Evolutionary conservation across 2,113 vertebrate species (phyloP), one percentile per base, ranked within the genome.

Genomic region (Athene cunicularia): DNA sequence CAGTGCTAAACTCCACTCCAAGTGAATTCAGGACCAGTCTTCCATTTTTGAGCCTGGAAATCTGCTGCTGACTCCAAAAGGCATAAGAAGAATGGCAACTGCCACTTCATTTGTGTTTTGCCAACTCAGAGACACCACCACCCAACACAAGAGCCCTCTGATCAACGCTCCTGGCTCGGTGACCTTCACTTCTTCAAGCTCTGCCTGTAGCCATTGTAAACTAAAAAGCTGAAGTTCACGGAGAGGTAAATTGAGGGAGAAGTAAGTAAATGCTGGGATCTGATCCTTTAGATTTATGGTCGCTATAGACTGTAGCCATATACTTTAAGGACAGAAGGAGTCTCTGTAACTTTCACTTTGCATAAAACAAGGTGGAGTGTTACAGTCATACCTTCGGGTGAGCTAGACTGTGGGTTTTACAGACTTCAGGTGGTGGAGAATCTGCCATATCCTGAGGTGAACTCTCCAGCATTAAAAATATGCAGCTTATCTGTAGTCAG

Each of bases 401-500:
- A 89, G 24, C 41, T 67, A 67, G 47, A 59, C 32, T 47, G 17
- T 75, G 35, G 33, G 33, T 26, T 91, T 68, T 91, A 59, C 33
- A 84, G 72, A 83, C 32, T 93, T 83, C 12, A 39, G 58, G 71
- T 73, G 45, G 11, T 62, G 45, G 12, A 76, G 23, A 88, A 58
- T 73, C 53, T 77, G 53, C 56, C 12, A 8, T 66, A 90, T 88
- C 91, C 97, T 94, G 58, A 88, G 60, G 24, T 91, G 91, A 96
- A 87, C 94, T 94, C 77, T 83, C 50, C 28, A 72, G 27, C 50
- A 62, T 80, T 55, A 93, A 80, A 95, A 94, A 86, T 59, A 77
- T 14, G 41, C 62, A 90, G 55, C 86, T 93, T 82, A 90, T 95
- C 91, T 94, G 86, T 27, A 97, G 91, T 91, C 91, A 93, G 80